Conservation (phyloP, 2,888 invertebrate species). For the Drymonia ruficornis region DNA sequence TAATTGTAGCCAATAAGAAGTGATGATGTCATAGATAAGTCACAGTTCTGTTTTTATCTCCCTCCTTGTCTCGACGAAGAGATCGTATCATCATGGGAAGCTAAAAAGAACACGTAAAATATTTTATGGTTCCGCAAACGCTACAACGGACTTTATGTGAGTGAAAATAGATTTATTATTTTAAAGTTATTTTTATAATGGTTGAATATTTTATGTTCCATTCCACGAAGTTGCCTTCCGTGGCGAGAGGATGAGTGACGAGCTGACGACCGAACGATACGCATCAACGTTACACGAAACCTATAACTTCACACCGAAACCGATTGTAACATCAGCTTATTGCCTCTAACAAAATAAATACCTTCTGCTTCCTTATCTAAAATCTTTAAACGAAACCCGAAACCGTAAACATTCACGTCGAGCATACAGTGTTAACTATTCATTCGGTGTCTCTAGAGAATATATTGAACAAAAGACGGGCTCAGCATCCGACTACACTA, state of each 20-base stretch:
- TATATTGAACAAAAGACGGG: slow-evolving; percentile 82
- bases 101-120: slow-evolving; percentile 30
- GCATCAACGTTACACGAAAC: slow-evolving; percentile 56
- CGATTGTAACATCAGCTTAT: slow-evolving; percentile 80
- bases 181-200: slow-evolving; percentile 20
- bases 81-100: slow-evolving; percentile 28
- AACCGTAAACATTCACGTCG: slow-evolving; percentile 81
- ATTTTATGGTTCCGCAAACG: slow-evolving; percentile 32
- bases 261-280: slow-evolving; percentile 45
- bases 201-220: slow-evolving; percentile 18
- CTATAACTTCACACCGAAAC: slow-evolving; percentile 66
- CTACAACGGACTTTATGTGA: slow-evolving; percentile 23
- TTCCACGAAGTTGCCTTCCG: slow-evolving; percentile 11
- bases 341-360: slow-evolving; percentile 79
- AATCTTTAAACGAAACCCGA: slow-evolving; percentile 82
- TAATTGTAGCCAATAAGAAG: slow-evolving; percentile 34
- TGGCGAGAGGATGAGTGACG: slow-evolving; percentile 19
- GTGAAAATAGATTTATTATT: slow-evolving; percentile 35
- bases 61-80: slow-evolving; percentile 19
- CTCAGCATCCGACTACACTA: slow-evolving; percentile 82
- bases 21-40: slow-evolving; percentile 22
- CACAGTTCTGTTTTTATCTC: slow-evolving; percentile 17
- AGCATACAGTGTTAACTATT: slow-evolving; percentile 80
- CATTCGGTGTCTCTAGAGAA: slow-evolving; percentile 76
- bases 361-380: slow-evolving; percentile 69